phyloP scores from a whole-genome alignment of 2,797 vertebrate species.

The Ispidina picta region DNA sequence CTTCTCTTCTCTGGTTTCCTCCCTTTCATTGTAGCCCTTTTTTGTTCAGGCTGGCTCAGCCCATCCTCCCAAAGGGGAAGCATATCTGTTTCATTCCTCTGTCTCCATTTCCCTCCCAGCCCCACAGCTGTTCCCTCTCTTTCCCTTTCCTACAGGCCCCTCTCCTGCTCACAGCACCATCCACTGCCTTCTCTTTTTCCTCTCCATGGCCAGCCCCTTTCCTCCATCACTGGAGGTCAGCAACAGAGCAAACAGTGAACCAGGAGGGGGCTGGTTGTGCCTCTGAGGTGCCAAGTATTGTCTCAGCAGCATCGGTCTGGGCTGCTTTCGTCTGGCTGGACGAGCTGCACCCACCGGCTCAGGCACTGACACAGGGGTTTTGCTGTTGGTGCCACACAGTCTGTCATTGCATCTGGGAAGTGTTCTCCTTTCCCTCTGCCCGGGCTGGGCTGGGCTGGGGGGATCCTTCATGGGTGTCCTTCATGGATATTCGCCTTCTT shows the following conservation, averaged over 20 bases:
- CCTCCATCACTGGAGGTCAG: slow-evolving; percentile 30
- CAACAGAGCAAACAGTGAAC: slow-evolving; percentile 9
- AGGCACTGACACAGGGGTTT: neutral
- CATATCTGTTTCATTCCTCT: slow-evolving; percentile 24
- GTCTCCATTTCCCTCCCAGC: slow-evolving; percentile 26
- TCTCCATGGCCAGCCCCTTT: neutral
- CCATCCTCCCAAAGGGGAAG: slow-evolving; percentile 51
- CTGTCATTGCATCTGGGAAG: neutral
- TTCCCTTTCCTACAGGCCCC: neutral
- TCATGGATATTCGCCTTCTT: too few species aligned
- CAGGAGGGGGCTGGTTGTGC: neutral
- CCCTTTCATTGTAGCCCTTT: slow-evolving; percentile 29
- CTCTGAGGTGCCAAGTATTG: slow-evolving; percentile 38
- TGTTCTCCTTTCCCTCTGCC: neutral
- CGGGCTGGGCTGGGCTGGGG: neutral
- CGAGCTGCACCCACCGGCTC: neutral
- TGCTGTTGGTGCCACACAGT: neutral
- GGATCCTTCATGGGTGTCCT: too few species aligned
- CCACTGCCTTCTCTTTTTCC: slow-evolving; percentile 6
- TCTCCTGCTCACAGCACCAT: neutral
- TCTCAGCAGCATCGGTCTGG: slow-evolving; percentile 8
- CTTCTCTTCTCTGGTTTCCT: slow-evolving; percentile 60
- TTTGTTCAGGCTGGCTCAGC: slow-evolving; percentile 28
- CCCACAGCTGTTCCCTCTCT: slow-evolving; percentile 54
- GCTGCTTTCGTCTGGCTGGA: slow-evolving; percentile 43